Evolutionary conservation across 2,113 vertebrate genomes (phyloP).

Genomic region (Melanotaenia duboulayi): DNA sequence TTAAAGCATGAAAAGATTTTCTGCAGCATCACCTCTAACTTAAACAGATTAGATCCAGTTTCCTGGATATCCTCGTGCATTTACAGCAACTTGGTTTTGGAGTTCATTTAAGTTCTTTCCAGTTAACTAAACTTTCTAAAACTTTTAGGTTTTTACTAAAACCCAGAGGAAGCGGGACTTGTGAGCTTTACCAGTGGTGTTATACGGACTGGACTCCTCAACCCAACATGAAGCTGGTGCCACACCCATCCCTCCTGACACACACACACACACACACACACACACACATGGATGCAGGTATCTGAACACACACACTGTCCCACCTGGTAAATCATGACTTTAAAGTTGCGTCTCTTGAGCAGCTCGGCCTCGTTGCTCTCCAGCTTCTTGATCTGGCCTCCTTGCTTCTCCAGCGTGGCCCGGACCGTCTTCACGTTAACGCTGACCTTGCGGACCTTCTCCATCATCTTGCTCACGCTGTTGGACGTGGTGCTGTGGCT

Average conservation of each 20-base stretch:
- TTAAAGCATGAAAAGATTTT: too few relatives aligned
- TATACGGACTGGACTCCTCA: neutral
- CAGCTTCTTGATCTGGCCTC: slow-evolving; percentile 95
- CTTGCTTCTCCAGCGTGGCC: slow-evolving; percentile 95
- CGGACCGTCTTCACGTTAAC: slow-evolving; percentile 96
- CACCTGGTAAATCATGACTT: slow-evolving; percentile 99
- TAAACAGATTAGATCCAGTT: too few relatives aligned
- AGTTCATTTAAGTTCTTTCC: too few relatives aligned
- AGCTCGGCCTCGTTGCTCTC: slow-evolving; percentile 96
- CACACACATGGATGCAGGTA: neutral
- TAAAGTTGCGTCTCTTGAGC: slow-evolving; percentile 96
- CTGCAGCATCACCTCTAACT: too few relatives aligned
- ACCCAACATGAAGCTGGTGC: neutral
- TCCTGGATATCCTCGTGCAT: too few relatives aligned
- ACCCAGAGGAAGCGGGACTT: neutral
- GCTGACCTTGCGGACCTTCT: slow-evolving; percentile 97
- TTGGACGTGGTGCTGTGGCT: slow-evolving; percentile 93
- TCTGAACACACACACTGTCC: slow-evolving; percentile 26
- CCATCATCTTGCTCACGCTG: slow-evolving; percentile 95
- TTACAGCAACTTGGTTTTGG: too few relatives aligned
- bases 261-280: neutral
- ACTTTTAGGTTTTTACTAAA: too few relatives aligned
- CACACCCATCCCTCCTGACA: slow-evolving; percentile 54
- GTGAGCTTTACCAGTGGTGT: neutral
- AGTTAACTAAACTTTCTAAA: neutral